phyloP scores from a whole-genome alignment of 2,888 invertebrate genomes.

The Apeira syringaria region DNA sequence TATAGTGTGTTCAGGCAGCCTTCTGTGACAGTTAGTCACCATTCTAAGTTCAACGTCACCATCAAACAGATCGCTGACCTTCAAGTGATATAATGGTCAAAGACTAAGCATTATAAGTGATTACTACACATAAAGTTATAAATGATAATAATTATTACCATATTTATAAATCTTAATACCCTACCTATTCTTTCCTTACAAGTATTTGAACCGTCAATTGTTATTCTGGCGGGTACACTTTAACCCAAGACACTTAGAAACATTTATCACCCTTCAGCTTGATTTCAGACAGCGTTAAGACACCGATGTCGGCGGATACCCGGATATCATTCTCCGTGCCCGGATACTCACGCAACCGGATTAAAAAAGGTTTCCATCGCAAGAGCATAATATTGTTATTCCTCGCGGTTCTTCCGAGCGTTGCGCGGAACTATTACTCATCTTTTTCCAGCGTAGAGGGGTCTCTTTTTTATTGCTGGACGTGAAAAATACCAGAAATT shows the following conservation, averaged over 20 bases:
- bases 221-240: no score
- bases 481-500: constrained; percentile 83
- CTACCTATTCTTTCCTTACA: no score
- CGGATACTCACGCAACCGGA: constrained; percentile 51
- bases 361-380: constrained; percentile 70
- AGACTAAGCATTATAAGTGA: no score
- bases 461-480: constrained; percentile 80
- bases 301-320: constrained; percentile 25
- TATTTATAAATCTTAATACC: no score
- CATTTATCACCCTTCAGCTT: constrained; percentile 17
- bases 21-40: no score
- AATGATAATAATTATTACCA: no score
- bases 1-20: no score
- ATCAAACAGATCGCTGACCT: no score
- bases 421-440: constrained; percentile 74
- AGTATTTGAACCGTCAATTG: no score
- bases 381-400: constrained; percentile 76
- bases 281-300: constrained; percentile 29
- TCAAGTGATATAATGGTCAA: no score
- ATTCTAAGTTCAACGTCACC: no score
- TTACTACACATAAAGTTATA: no score
- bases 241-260: neutral
- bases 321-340: constrained; percentile 39
- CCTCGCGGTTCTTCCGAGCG: constrained; percentile 70
- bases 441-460: constrained; percentile 72